Evolutionary conservation across 2,888 invertebrate species (phyloP).

Genomic region (Dryococelus australis): DNA sequence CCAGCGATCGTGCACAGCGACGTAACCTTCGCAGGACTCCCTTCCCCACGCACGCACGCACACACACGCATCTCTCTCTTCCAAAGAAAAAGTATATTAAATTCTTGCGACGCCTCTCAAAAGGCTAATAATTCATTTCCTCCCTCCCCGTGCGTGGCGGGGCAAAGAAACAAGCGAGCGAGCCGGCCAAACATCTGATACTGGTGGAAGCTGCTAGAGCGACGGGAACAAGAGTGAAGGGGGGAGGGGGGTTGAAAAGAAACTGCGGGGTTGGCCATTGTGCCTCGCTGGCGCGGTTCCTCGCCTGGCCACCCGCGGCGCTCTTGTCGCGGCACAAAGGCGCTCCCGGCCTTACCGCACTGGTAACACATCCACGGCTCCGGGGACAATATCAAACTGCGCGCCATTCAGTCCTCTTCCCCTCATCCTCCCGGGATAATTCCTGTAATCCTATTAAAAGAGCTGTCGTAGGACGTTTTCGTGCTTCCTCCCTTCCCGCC

Average conservation of each 20-base stretch:
- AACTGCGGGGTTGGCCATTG: neutral
- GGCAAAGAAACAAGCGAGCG: neutral
- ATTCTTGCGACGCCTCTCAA: slow-evolving; percentile 3
- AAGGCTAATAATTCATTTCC: slow-evolving; percentile 16
- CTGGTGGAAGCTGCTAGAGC: no score
- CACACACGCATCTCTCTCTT: neutral
- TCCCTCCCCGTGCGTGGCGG: neutral
- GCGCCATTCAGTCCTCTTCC: neutral
- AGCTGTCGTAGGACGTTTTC: neutral
- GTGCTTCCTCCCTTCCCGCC: neutral
- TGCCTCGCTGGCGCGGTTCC: neutral
- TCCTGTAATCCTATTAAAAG: slow-evolving; percentile 16
- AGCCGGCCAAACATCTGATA: neutral
- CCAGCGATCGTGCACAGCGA: neutral
- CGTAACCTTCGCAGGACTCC: neutral
- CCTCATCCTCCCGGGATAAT: slow-evolving; percentile 1
- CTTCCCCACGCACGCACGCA: neutral
- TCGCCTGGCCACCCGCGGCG: neutral
- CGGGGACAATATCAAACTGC: slow-evolving; percentile 10
- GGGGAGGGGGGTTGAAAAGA: neutral
- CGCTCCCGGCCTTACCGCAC: slow-evolving; percentile 2
- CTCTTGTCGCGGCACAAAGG: slow-evolving; percentile 20
- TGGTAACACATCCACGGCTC: slow-evolving; percentile 24
- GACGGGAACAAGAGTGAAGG: neutral
- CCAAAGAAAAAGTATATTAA: slow-evolving; percentile 12